Conservation (phyloP, 2,797 vertebrate genomes). For the Pseudopleuronectes americanus region DNA sequence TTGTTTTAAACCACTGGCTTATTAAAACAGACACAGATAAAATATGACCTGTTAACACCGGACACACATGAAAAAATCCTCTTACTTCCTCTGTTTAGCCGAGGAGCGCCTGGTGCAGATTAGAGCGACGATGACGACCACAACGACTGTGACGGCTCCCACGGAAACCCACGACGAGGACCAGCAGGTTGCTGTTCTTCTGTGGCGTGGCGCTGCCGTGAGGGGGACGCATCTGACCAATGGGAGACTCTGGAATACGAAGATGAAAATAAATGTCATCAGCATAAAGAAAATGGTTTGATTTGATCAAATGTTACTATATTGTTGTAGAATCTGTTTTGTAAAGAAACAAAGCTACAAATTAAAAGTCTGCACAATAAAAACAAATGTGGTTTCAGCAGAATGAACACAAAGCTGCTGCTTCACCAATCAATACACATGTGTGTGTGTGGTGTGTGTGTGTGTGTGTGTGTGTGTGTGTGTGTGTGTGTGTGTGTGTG, state of each 20-base stretch:
- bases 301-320: no score
- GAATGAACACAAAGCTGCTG: constrained; percentile 19
- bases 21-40: no score
- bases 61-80: not conserved
- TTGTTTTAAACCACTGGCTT: no score
- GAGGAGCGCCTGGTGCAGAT: constrained; percentile 93
- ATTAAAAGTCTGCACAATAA: constrained; percentile 17
- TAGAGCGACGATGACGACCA: constrained; percentile 87
- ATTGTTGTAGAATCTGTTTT: not conserved
- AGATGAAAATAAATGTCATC: not conserved
- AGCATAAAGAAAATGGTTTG: no score
- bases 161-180: constrained; percentile 91
- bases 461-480: no score
- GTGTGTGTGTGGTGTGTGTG: constrained; percentile 4
- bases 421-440: constrained; percentile 34
- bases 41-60: no score
- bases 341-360: not conserved
- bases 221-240: constrained; percentile 94
- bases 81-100: constrained; percentile 94
- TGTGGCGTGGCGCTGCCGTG: constrained; percentile 92
- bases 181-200: constrained; percentile 91
- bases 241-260: constrained; percentile 86
- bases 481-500: no score
- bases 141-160: constrained; percentile 88
- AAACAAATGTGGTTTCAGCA: not conserved